Evolutionary conservation across 2,797 vertebrate species (phyloP).

Genomic region (Rhinella marina): DNA sequence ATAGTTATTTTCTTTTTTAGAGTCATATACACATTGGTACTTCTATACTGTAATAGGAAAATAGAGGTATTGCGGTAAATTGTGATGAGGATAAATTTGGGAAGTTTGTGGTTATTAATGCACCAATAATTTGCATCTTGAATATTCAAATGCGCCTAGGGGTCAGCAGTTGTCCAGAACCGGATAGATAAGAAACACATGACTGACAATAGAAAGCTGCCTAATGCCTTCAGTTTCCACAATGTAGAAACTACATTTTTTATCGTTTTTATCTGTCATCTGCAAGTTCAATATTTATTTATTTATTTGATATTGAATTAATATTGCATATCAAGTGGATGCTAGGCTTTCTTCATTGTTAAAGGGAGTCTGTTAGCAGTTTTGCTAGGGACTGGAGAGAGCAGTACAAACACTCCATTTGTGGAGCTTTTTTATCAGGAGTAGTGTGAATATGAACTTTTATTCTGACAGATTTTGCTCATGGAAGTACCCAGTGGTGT

Average conservation of each 20-base stretch:
- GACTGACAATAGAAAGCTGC: background rate
- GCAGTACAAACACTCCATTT: too few relatives aligned
- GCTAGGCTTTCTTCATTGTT: background rate
- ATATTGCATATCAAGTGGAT: background rate
- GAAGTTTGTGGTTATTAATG: background rate
- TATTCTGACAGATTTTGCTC: too few relatives aligned
- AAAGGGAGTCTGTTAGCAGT: too few relatives aligned
- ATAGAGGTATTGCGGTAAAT: background rate
- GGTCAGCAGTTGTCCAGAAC: background rate
- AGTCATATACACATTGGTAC: background rate
- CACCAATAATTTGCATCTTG: conserved; percentile 3
- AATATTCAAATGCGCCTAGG: background rate
- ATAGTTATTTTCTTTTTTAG: background rate
- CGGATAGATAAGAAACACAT: background rate
- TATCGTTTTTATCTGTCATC: background rate
- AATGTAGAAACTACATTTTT: background rate
- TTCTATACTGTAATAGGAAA: background rate
- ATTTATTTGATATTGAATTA: background rate
- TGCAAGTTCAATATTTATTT: background rate
- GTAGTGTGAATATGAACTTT: too few relatives aligned
- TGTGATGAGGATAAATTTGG: background rate
- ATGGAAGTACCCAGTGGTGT: too few relatives aligned
- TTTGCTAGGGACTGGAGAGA: too few relatives aligned
- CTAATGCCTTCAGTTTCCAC: background rate
- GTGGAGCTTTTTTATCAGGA: too few relatives aligned